Percentiles rank a stretch among this genome's conserved stretches.
Evolutionary conservation across 2,113 vertebrate species (phyloP).

Genomic region (Paedocypris sp.): DNA sequence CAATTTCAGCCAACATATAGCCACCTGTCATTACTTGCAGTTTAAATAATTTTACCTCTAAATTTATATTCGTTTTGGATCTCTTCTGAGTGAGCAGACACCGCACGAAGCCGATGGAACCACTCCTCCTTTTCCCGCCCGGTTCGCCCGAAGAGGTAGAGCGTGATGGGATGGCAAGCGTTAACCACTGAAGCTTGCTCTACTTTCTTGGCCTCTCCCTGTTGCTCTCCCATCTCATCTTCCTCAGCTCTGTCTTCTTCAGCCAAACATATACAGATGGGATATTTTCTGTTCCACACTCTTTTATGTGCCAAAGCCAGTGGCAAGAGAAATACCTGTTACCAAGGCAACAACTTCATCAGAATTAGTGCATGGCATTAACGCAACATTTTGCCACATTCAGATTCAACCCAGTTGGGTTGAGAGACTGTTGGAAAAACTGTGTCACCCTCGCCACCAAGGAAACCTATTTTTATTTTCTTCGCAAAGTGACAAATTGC

Average conservation of each 20-base stretch:
- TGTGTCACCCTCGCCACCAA: not conserved
- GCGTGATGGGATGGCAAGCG: conserved; percentile 22
- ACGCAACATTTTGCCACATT: not conserved
- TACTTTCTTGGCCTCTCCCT: not conserved
- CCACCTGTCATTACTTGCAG: too few species aligned
- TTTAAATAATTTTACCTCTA: conserved; percentile 46
- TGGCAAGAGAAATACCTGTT: conserved; percentile 72
- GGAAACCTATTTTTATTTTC: not conserved
- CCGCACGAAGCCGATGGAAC: conserved; percentile 66
- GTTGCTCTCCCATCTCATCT: conserved; percentile 26
- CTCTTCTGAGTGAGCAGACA: conserved; percentile 42
- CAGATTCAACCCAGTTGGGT: not conserved
- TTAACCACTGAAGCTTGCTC: conserved; percentile 15
- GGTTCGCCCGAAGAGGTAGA: conserved; percentile 75
- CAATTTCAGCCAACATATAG: too few species aligned
- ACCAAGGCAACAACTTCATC: conserved; percentile 22
- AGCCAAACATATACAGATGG: conserved; percentile 70
- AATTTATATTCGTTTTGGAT: conserved; percentile 36
- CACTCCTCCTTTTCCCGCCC: conserved; percentile 85
- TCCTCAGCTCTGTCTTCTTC: conserved; percentile 7
- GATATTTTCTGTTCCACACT: conserved; percentile 82
- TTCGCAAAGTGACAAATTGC: not conserved
- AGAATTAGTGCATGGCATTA: conserved; percentile 3
- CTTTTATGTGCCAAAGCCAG: conserved; percentile 69
- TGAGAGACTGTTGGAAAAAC: not conserved